Percentiles rank a stretch among this genome's conserved stretches.
Evolutionary conservation across 2,797 vertebrate species (phyloP).

Genomic region (Halcyon badia): DNA sequence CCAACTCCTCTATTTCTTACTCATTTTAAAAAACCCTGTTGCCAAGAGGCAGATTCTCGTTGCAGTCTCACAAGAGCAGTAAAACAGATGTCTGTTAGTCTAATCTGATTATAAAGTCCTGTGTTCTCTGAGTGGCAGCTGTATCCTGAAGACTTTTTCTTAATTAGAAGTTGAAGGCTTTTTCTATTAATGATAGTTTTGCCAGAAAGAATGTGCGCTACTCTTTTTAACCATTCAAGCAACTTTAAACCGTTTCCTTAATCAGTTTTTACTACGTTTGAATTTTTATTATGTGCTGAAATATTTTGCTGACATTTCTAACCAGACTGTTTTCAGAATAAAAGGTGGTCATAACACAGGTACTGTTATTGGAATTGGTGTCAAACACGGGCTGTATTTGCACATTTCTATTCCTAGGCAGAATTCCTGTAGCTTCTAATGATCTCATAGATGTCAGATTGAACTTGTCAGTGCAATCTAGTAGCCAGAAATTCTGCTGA

Average conservation of each 20-base stretch:
- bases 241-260: not conserved
- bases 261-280: not conserved
- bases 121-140: conserved; percentile 70
- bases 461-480: conserved; percentile 45
- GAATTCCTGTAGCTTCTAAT: conserved; percentile 7
- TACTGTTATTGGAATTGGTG: not conserved
- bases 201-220: not conserved
- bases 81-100: conserved; percentile 65
- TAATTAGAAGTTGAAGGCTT: conserved; percentile 67
- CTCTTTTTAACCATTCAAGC: not conserved
- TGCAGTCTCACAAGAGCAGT: conserved; percentile 62
- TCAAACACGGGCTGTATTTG: not conserved
- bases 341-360: not conserved
- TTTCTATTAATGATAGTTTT: conserved; percentile 37
- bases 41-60: conserved; percentile 53
- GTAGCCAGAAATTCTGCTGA: conserved; percentile 68
- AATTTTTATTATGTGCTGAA: not conserved
- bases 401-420: not conserved
- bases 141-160: conserved; percentile 72
- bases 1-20: conserved; percentile 39
- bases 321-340: not conserved
- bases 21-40: conserved; percentile 43
- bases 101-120: conserved; percentile 63
- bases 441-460: conserved; percentile 49
- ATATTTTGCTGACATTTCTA: not conserved